A percentile compares a stretch with the other conserved stretches of the same genome.
Conservation (phyloP, 2,113 vertebrate species). For the Bos taurus region ARS-UCD2.0 NC_037337.1:34298001-34298500, state of each 20-base stretch:
- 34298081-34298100: background rate
- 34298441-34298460: background rate
- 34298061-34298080: background rate
- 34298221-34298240: background rate
- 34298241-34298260: background rate
- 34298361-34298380: background rate
- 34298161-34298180: background rate
- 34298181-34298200: background rate
- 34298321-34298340: background rate
- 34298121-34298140: background rate
- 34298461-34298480: background rate
- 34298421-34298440: background rate
- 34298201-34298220: background rate
- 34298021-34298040: background rate
- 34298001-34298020: background rate
- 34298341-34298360: background rate
- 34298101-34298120: background rate
- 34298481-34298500: background rate
- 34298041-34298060: background rate
- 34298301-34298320: background rate
- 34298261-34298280: background rate
- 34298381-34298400: background rate
- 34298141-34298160: background rate
- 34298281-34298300: background rate
- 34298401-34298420: fast-evolving